phyloP scores from a whole-genome alignment of 2,113 vertebrate genomes.

The Megaleporinus macrocephalus region DNA sequence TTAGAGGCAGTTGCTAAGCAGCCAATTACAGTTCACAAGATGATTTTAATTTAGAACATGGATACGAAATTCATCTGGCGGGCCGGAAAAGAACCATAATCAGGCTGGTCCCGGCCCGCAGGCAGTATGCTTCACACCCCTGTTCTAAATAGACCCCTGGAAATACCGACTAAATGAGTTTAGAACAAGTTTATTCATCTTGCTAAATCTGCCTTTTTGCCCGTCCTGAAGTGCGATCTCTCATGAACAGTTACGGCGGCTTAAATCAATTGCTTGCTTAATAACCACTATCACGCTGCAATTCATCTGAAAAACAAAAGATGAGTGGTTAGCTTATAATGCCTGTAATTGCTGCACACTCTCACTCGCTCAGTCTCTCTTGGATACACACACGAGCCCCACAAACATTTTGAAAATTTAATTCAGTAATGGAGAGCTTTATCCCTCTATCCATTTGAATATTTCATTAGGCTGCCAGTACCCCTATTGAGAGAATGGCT shows the following conservation, averaged over 20 bases:
- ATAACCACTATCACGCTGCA: not conserved
- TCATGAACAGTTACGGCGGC: not conserved
- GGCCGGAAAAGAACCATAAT: no score
- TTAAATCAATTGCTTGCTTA: slow-evolving; percentile 43
- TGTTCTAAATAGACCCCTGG: not conserved
- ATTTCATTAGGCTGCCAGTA: slow-evolving; percentile 48
- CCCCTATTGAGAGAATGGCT: slow-evolving; percentile 46
- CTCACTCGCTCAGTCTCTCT: slow-evolving; percentile 30
- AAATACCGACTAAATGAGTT: not conserved
- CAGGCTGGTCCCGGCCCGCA: no score
- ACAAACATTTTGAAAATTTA: slow-evolving; percentile 50
- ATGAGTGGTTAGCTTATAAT: slow-evolving; percentile 34
- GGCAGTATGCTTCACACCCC: no score
- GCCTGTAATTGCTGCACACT: slow-evolving; percentile 15
- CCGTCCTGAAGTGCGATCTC: not conserved
- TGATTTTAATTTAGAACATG: no score
- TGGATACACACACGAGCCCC: not conserved
- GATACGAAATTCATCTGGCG: no score
- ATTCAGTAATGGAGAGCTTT: slow-evolving; percentile 50
- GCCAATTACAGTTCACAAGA: no score
- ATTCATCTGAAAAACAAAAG: slow-evolving; percentile 35
- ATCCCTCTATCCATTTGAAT: slow-evolving; percentile 53
- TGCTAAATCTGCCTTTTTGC: not conserved
- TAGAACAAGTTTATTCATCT: not conserved
- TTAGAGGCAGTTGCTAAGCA: no score